A percentile compares a stretch with the other conserved stretches of the same genome.
Evolutionary conservation across 1,140 invertebrate genomes (phyloP).

Genomic region (Aphelinus atriplicis): DNA sequence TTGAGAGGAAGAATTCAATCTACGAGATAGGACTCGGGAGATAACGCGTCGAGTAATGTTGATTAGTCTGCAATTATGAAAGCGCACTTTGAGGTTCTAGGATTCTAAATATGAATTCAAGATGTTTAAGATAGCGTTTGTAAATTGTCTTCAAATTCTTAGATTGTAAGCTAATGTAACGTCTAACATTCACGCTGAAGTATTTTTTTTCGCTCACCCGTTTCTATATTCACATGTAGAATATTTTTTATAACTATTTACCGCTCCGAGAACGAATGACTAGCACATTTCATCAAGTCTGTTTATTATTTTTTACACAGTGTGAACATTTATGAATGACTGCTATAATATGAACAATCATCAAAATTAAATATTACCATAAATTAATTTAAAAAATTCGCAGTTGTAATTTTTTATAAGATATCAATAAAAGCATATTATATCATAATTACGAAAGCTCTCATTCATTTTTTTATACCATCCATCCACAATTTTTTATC

Average conservation of each 20-base stretch:
- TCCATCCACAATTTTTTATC: slow-evolving; percentile 5
- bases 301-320: background rate
- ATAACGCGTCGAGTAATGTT: slow-evolving; percentile 10
- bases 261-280: background rate
- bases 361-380: slow-evolving; percentile 22
- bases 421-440: slow-evolving; percentile 35
- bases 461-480: slow-evolving; percentile 31
- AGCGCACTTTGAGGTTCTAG: background rate
- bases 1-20: no score
- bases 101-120: background rate
- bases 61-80: slow-evolving; percentile 1
- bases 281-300: background rate
- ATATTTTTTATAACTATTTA: slow-evolving; percentile 4
- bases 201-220: slow-evolving; percentile 15
- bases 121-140: slow-evolving; percentile 8
- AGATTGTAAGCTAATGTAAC: slow-evolving; percentile 20
- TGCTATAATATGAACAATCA: slow-evolving; percentile 17
- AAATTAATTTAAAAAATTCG: slow-evolving; percentile 17
- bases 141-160: slow-evolving; percentile 8
- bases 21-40: background rate
- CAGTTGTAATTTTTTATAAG: slow-evolving; percentile 35
- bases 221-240: background rate
- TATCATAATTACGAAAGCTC: slow-evolving; percentile 22
- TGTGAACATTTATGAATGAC: background rate
- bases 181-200: background rate